Base-by-base conservation (phyloP, 64 coral and sea anemone species). In the Porites australiensis region DNA sequence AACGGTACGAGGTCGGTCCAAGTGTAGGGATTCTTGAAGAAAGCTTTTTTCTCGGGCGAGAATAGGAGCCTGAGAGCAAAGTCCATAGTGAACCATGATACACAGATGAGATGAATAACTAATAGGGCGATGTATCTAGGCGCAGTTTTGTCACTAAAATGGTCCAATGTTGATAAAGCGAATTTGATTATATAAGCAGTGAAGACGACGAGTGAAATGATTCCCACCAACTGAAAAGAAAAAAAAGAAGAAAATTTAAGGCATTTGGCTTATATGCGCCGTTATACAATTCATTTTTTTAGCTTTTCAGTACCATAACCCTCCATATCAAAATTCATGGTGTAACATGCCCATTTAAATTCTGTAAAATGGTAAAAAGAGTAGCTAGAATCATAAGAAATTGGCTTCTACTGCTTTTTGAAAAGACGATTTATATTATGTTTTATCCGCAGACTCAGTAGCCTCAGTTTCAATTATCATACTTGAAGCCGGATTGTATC, bases 1-100 rank as follows among this genome's bases (percentile, higher is more conserved):
- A 97, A 53, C 15, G 98, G 91, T 50, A 95, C 94, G n/a, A 99
- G 70, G 58, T 99, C 98, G 5, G 91, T 74, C 94, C 98, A 99
- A 19, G 91, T 96, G 72, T 90, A 66, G 46, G 93, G 20, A 13
- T 79, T 94, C 58, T 96, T 94, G 51, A 99, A 59, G 86, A 96
- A 94, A 22, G 91, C 78, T 4, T 21, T 37, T 64, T 96, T 96
- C 12, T 86, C 70, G 18, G 94, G 94, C 18, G 94, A 93, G 72
- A 99, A 96, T 3, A 96, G 66, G 15, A 93, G 61, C 55, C 94
- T 86, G 15, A 99, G 92, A 16, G 88, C 88, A 79, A 99, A 88
- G 20, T 99, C 98, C 46, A 96, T 79, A 10, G 94, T 82, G 83
- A 99, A 99, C 98, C 98, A 99, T 11, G 92, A 89, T 22, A 91